Conservation (phyloP, 2,888 invertebrate species). For the Clusia tigrina region DNA sequence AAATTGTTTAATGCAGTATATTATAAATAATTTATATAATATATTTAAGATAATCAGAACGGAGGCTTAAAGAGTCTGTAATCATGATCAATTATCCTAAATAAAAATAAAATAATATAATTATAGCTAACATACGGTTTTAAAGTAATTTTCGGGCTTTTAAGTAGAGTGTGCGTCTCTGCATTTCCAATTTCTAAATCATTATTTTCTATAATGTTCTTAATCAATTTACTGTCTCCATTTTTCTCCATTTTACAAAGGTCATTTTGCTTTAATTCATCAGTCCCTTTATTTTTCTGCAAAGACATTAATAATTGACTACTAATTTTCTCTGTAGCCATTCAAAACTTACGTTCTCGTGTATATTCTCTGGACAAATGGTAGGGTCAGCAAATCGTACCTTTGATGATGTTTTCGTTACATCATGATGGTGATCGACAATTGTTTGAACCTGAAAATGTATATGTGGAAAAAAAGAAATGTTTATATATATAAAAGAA, state of each 20-base stretch:
- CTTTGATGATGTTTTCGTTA: constrained; percentile 80
- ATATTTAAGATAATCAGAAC: too few relatives aligned
- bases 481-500: neutral
- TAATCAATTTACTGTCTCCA: constrained; percentile 44
- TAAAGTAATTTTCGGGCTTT: constrained; percentile 44
- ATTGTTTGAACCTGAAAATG: constrained; percentile 85
- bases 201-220: constrained; percentile 21
- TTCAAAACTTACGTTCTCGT: constrained; percentile 44
- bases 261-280: constrained; percentile 49
- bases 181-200: constrained; percentile 49
- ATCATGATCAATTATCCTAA: too few relatives aligned
- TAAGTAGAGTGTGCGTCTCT: constrained; percentile 44
- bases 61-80: too few relatives aligned
- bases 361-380: constrained; percentile 42
- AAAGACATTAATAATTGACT: neutral
- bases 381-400: constrained; percentile 83
- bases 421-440: constrained; percentile 88
- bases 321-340: neutral
- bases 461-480: neutral
- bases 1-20: too few relatives aligned
- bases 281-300: constrained; percentile 43
- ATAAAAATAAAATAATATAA: too few relatives aligned
- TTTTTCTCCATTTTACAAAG: constrained; percentile 44
- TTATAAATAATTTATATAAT: too few relatives aligned
- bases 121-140: constrained; percentile 45